Percentiles rank a stretch among this genome's conserved stretches.
Evolutionary conservation across 2,797 vertebrate genomes (phyloP).

Genomic region (Phalanger gymnotis): DNA sequence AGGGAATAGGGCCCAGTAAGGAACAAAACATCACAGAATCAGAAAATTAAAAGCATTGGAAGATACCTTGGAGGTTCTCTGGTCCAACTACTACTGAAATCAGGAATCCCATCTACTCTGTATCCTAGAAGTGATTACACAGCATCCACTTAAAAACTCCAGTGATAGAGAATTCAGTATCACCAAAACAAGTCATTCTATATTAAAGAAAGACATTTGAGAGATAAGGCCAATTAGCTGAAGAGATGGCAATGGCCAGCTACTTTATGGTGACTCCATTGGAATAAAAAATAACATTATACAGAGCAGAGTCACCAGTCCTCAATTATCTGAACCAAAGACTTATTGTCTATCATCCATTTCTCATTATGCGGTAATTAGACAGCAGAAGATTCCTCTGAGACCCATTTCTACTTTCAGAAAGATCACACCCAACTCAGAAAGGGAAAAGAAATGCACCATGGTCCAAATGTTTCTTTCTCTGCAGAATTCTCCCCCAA

Average conservation of each 20-base stretch:
- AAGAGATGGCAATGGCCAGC: neutral
- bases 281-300: neutral
- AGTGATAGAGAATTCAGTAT: neutral
- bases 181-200: neutral
- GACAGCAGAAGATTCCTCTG: neutral
- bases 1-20: neutral
- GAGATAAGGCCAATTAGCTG: neutral
- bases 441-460: neutral
- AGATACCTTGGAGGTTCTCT: neutral
- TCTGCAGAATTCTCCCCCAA: conserved; percentile 28
- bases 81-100: neutral
- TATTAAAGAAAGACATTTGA: neutral
- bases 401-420: neutral
- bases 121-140: neutral
- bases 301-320: neutral
- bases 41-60: too few species aligned
- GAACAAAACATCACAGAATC: neutral
- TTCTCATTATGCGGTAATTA: neutral
- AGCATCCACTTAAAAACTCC: neutral
- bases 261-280: neutral
- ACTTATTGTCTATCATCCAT: neutral
- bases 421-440: neutral
- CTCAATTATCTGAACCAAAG: neutral
- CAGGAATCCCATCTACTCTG: neutral
- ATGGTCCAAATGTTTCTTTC: neutral